Conservation (phyloP, 2,113 vertebrate genomes). For the Anoplopoma fimbria region DNA sequence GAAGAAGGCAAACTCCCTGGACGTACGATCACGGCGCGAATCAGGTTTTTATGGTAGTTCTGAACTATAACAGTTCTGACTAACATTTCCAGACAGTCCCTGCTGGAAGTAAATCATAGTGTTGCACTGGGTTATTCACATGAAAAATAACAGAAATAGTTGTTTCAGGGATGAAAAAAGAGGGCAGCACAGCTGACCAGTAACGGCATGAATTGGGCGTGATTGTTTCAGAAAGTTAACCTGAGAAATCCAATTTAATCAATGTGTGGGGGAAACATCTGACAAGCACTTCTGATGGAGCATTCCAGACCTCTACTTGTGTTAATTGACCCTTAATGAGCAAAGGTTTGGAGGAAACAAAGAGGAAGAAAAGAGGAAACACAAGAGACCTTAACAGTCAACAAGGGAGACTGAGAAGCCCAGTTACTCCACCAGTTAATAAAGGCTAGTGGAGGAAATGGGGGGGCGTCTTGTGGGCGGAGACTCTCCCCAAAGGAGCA, state of each 20-base stretch:
- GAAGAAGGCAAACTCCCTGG: neutral
- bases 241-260: neutral
- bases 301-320: neutral
- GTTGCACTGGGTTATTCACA: neutral
- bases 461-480: constrained; percentile 1
- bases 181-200: neutral
- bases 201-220: neutral
- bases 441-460: constrained; percentile 4
- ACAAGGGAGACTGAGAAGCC: neutral
- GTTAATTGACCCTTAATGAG: neutral
- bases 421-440: neutral
- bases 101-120: neutral
- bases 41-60: too few relatives aligned
- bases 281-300: neutral
- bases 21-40: too few relatives aligned
- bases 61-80: too few relatives aligned
- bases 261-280: neutral
- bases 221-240: neutral
- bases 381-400: neutral
- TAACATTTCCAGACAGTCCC: neutral
- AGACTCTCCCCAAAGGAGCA: neutral
- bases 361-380: neutral
- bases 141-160: neutral
- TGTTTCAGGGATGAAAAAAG: neutral
- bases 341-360: neutral